Evolutionary conservation across 2,113 vertebrate species (phyloP).

Genomic region (Cyanistes caeruleus): DNA sequence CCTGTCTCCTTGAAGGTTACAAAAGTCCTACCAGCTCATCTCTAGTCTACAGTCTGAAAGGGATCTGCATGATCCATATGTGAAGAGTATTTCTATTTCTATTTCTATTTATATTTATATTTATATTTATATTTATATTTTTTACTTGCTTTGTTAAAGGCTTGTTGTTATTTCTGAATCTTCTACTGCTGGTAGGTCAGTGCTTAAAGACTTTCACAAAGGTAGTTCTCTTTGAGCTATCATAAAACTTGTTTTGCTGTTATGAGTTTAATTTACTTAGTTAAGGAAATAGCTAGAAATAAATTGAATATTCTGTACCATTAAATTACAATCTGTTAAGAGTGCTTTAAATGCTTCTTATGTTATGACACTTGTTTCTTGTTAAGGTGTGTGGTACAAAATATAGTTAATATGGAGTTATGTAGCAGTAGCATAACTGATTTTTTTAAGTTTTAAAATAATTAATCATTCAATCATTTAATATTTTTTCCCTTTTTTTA

Average conservation of each 20-base stretch:
- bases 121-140: neutral
- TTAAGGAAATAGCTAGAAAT: neutral
- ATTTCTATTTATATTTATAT: too few relatives aligned
- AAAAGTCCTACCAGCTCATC: neutral
- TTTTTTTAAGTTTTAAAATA: neutral
- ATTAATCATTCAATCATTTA: neutral
- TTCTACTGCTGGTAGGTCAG: neutral
- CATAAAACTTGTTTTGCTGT: neutral
- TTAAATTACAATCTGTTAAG: neutral
- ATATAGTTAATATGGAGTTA: neutral
- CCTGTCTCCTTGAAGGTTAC: neutral
- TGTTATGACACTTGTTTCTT: neutral
- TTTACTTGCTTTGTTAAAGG: neutral
- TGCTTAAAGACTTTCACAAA: neutral
- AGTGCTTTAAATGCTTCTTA: neutral
- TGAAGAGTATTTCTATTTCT: neutral
- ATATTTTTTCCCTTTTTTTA: neutral
- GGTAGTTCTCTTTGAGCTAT: neutral
- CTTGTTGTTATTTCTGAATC: neutral
- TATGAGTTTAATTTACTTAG: neutral
- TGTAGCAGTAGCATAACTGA: neutral
- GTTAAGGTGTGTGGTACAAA: neutral
- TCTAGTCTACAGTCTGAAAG: neutral
- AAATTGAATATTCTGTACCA: neutral
- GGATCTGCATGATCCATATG: neutral